Percentiles rank a stretch among this genome's conserved stretches.
phyloP scores from a whole-genome alignment of 2,113 vertebrate species.

The Phaetusa simplex region DNA sequence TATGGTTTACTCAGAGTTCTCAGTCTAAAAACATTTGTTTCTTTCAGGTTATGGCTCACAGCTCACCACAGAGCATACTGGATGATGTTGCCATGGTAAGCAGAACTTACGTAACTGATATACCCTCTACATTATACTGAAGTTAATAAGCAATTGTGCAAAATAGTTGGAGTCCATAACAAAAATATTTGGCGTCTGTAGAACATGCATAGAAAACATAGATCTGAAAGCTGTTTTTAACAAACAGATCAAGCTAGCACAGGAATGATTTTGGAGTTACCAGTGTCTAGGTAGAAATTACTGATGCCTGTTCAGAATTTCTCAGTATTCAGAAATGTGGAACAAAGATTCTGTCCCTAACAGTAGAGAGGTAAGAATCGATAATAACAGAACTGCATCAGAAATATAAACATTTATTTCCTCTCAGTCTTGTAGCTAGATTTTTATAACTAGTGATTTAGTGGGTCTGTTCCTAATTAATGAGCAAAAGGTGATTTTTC shows the following conservation, averaged over 20 bases:
- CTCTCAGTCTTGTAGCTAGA: neutral
- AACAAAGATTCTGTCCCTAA: neutral
- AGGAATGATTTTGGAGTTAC: neutral
- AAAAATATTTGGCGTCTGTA: neutral
- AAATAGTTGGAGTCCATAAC: neutral
- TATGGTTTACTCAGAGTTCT: neutral
- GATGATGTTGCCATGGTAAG: constrained; percentile 99
- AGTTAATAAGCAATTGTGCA: neutral
- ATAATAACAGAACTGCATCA: neutral
- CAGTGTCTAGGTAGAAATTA: neutral
- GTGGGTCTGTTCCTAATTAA: neutral
- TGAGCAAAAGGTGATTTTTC: neutral
- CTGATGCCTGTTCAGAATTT: neutral
- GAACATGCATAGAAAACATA: neutral
- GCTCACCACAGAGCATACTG: constrained; percentile 94
- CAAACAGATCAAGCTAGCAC: neutral
- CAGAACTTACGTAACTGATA: neutral
- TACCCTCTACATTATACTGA: neutral
- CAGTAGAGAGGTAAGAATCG: neutral
- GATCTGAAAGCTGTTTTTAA: neutral
- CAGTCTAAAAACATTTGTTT: neutral
- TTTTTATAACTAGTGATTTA: neutral
- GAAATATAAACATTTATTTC: neutral
- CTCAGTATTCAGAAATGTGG: neutral
- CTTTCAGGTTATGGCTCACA: constrained; percentile 96